Percentiles rank a stretch among this genome's conserved stretches.
These are phyloP conservation scores for Drosophila pegasa DNA, from an alignment of 2,888 invertebrate species.

Conservation along the genomic window DNA sequence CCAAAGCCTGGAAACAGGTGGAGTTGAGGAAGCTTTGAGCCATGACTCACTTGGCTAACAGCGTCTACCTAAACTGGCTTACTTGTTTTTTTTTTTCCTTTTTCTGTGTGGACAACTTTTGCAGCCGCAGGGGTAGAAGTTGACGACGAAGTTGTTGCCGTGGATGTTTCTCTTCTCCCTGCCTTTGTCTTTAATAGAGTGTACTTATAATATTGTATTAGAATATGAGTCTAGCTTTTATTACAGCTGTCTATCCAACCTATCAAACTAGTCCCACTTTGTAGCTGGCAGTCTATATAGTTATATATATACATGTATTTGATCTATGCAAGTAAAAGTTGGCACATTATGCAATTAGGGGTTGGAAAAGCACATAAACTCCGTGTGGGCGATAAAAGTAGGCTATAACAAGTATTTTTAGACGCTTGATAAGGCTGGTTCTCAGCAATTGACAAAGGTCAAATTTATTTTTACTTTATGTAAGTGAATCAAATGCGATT, in stretches of 20 bases:
- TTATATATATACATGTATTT: constrained; percentile 3
- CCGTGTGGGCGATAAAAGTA: constrained; percentile 15
- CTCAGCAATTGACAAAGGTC: neutral
- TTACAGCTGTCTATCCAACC: constrained; percentile 14
- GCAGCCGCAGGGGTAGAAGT: constrained; percentile 26
- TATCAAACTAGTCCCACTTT: constrained; percentile 38
- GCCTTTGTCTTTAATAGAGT: constrained; percentile 9
- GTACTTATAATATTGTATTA: constrained; percentile 19
- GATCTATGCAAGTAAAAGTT: constrained; percentile 24
- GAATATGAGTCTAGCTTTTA: neutral
- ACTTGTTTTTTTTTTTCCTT: constrained; percentile 36
- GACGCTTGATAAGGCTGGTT: neutral
- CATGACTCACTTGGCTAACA: constrained; percentile 60
- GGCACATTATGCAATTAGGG: constrained; percentile 29
- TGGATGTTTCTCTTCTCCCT: constrained; percentile 15
- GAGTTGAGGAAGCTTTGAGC: constrained; percentile 12
- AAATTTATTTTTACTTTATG: neutral
- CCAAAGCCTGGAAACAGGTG: constrained; percentile 9
- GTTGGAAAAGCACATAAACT: constrained; percentile 14
- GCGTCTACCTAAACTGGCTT: constrained; percentile 59
- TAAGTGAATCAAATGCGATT: neutral
- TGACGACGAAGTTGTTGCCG: constrained; percentile 34
- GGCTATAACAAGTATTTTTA: constrained; percentile 8
- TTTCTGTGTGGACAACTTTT: constrained; percentile 19
- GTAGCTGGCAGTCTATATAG: constrained; percentile 8